Evolutionary conservation across 1,140 invertebrate genomes (phyloP).

Genomic region (Lysiphlebus fabarum): DNA sequence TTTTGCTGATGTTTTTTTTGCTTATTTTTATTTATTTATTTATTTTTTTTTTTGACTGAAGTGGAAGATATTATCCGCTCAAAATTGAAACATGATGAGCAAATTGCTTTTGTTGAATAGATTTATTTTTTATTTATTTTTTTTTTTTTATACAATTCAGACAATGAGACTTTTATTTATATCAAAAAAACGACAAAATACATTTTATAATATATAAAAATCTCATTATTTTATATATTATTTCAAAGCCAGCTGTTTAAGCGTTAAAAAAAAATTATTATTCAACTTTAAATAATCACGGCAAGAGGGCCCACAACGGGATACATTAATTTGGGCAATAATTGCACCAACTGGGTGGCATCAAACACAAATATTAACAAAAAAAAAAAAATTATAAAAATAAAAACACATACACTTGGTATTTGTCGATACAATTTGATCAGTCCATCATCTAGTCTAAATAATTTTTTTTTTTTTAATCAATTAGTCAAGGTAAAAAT

Average conservation of each 20-base stretch:
- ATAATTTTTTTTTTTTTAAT: constrained; percentile 3
- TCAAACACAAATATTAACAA: neutral
- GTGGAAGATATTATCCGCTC: neutral
- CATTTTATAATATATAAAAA: constrained; percentile 1
- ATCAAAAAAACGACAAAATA: neutral
- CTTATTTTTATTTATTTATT: too few relatives aligned
- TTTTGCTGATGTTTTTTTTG: neutral
- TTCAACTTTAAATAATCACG: neutral
- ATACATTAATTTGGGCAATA: constrained; percentile 31
- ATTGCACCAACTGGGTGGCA: constrained; percentile 30
- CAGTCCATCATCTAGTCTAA: too few relatives aligned
- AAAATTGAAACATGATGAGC: constrained; percentile 10
- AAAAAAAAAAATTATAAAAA: constrained; percentile 13
- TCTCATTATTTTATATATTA: constrained; percentile 30
- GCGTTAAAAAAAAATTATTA: constrained; percentile 23
- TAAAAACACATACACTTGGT: neutral
- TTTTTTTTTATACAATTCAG: neutral
- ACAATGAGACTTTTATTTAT: too few relatives aligned
- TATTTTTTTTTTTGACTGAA: too few relatives aligned
- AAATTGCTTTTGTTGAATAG: neutral
- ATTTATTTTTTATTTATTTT: neutral
- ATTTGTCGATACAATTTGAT: too few relatives aligned
- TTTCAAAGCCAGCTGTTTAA: constrained; percentile 20
- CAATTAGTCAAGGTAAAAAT: neutral
- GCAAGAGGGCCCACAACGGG: constrained; percentile 27